phyloP scores from a whole-genome alignment of 2,113 vertebrate genomes.

The Rhegmatorhina hoffmannsi region DNA sequence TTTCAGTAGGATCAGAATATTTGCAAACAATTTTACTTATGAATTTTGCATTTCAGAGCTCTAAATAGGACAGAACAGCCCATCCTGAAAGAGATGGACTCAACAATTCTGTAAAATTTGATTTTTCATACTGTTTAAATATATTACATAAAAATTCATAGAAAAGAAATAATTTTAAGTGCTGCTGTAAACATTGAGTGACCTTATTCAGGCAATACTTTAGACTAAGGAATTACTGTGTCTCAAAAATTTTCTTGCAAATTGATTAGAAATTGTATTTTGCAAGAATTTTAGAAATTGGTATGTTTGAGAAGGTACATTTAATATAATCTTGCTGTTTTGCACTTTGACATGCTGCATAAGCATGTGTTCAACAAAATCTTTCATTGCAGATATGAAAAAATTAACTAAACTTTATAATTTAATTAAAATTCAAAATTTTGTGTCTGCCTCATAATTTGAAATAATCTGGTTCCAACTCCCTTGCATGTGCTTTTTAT shows the following conservation, averaged over 20 bases:
- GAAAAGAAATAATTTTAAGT: not conserved
- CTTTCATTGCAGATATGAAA: not conserved
- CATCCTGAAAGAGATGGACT: not conserved
- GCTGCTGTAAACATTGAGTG: not conserved
- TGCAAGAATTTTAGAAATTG: not conserved
- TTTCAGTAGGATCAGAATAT: not conserved
- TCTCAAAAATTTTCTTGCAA: not conserved
- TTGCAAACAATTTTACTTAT: not conserved
- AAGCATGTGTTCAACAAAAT: not conserved
- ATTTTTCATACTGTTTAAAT: not conserved
- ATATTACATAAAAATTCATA: not conserved
- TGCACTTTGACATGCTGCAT: not conserved
- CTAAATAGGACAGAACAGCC: not conserved
- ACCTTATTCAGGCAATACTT: not conserved
- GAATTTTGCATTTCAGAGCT: not conserved
- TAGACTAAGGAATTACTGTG: not conserved
- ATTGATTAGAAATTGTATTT: not conserved
- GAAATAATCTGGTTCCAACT: not conserved
- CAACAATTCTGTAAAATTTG: not conserved
- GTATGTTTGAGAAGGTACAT: not conserved
- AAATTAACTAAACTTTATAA: not conserved
- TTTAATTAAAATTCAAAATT: not conserved
- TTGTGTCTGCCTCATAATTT: not conserved
- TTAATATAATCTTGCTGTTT: not conserved
- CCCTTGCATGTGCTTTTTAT: not conserved